A percentile compares a stretch with the other conserved stretches of the same genome.
These are phyloP conservation scores for Apoderus coryli DNA, from an alignment of 2,888 invertebrate genomes.

Conservation along the genomic window DNA sequence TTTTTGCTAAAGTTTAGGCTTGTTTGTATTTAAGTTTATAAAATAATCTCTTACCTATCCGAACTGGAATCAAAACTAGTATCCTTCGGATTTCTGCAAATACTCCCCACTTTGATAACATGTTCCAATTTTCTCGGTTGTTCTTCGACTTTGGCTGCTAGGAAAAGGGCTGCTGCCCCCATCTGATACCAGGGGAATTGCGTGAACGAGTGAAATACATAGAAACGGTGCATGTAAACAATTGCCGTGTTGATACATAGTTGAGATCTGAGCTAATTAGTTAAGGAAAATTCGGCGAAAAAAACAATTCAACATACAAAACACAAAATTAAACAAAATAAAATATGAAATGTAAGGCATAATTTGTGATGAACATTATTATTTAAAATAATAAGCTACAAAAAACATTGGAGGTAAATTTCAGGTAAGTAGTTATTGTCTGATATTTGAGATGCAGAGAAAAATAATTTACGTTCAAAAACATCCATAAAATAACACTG, in stretches of 20 bases:
- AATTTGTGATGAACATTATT: too few relatives aligned
- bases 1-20: too few relatives aligned
- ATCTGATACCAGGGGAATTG: conserved; percentile 90
- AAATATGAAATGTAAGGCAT: too few relatives aligned
- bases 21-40: too few relatives aligned
- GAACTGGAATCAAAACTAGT: conserved; percentile 56
- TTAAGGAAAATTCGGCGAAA: conserved; percentile 24
- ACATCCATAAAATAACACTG: too few relatives aligned
- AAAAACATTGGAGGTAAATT: too few relatives aligned
- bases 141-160: conserved; percentile 98
- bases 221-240: conserved; percentile 98
- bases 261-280: conserved; percentile 51
- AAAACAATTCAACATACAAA: too few relatives aligned
- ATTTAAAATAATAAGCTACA: too few relatives aligned
- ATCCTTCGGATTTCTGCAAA: conserved; percentile 61
- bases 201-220: conserved; percentile 94
- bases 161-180: conserved; percentile 86
- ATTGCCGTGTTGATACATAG: conserved; percentile 98
- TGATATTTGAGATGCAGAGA: too few relatives aligned
- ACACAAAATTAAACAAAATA: too few relatives aligned
- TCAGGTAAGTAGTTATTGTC: too few relatives aligned
- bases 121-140: conserved; percentile 96
- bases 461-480: too few relatives aligned
- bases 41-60: conserved; percentile 44
- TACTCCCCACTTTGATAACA: conserved; percentile 85